These are phyloP conservation scores for Aurelia aurita DNA, from an alignment of 30 jellyfish, hydroid and myxozoan genomes.

Conservation along the genomic window DNA sequence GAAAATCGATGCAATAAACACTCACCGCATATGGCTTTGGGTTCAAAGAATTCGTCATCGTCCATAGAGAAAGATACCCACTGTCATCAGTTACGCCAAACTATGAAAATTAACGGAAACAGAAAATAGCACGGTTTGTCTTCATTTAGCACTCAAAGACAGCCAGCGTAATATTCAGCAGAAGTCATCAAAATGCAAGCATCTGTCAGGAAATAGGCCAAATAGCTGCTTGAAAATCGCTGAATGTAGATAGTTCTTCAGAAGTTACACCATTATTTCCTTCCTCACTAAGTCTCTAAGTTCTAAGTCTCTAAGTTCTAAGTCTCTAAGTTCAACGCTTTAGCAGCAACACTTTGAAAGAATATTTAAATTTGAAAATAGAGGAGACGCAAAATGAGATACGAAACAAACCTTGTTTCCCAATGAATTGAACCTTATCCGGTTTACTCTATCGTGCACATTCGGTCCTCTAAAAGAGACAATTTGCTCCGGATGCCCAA, in stretches of 20 bases:
- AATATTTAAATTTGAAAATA: too few species aligned
- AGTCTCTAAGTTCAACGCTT: too few species aligned
- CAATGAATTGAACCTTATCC: slow-evolving; percentile 76
- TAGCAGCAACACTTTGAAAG: too few species aligned
- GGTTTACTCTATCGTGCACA: slow-evolving; percentile 81
- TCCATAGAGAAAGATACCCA: slow-evolving; percentile 86
- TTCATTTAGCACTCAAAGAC: background rate
- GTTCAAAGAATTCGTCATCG: slow-evolving; percentile 54
- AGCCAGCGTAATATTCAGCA: too few species aligned
- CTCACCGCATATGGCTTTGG: slow-evolving; percentile 87
- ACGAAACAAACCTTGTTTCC: slow-evolving; percentile 83
- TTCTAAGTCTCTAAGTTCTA: too few species aligned
- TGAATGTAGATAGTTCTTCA: too few species aligned
- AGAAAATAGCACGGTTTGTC: background rate
- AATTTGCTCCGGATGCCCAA: slow-evolving; percentile 91
- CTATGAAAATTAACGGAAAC: slow-evolving; percentile 29
- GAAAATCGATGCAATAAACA: background rate
- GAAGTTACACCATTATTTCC: too few species aligned
- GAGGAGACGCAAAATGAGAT: too few species aligned
- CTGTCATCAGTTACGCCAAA: slow-evolving; percentile 95
- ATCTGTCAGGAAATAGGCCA: too few species aligned
- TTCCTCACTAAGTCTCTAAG: too few species aligned
- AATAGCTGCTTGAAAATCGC: too few species aligned
- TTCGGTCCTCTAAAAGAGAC: slow-evolving; percentile 75
- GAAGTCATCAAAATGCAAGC: too few species aligned